phyloP scores from a whole-genome alignment of 37 sponge, comb jelly and placozoan species.

The Eunapius fragilis region DNA sequence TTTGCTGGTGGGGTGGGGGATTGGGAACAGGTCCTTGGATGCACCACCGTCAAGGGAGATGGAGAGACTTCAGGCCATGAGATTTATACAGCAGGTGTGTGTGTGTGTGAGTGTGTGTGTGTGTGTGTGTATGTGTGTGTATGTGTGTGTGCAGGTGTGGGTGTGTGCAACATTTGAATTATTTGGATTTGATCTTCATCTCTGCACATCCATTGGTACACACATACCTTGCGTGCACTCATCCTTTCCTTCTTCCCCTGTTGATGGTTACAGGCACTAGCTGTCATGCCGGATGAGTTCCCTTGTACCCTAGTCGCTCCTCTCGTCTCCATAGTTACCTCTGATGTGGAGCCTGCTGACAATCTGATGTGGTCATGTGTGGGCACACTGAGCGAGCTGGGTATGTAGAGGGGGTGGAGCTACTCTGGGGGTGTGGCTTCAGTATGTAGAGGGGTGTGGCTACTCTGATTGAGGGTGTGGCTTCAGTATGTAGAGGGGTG shows the following conservation, averaged over 20 bases:
- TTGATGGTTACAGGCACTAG: constrained; percentile 44
- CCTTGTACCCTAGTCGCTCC: constrained; percentile 50
- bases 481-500: too few relatives aligned
- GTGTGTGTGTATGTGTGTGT: neutral
- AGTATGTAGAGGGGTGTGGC: too few relatives aligned
- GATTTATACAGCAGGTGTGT: constrained; percentile 80
- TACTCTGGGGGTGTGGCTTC: too few relatives aligned
- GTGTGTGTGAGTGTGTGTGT: neutral
- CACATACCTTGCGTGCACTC: too few relatives aligned
- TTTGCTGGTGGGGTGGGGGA: neutral
- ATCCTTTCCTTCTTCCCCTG: neutral
- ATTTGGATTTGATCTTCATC: constrained; percentile 5
- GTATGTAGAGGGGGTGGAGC: constrained; percentile 16
- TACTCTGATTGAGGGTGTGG: too few relatives aligned
- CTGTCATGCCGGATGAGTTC: constrained; percentile 46
- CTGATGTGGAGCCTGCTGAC: constrained; percentile 47
- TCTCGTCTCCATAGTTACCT: constrained; percentile 70
- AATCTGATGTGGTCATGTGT: constrained; percentile 63
- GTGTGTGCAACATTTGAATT: too few relatives aligned
- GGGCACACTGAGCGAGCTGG: constrained; percentile 78
- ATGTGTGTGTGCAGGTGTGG: neutral
- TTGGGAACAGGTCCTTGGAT: constrained; percentile 50
- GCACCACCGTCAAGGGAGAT: constrained; percentile 55
- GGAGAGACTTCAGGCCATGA: constrained; percentile 82
- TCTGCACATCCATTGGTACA: too few relatives aligned